Evolutionary conservation across 2,113 vertebrate species (phyloP).

Genomic region (Antennarius striatus): DNA sequence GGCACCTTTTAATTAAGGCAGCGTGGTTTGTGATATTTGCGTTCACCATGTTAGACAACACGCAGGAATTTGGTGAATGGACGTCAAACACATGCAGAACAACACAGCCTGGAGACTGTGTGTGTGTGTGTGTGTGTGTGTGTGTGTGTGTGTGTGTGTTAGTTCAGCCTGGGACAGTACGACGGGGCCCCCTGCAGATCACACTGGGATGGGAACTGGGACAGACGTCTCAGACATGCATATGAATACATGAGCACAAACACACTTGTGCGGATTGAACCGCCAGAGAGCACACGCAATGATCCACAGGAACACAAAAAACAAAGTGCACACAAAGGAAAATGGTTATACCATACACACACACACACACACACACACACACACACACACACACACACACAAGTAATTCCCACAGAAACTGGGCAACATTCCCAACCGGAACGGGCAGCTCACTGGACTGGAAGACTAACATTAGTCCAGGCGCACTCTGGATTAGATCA

Average conservation of each 20-base stretch:
- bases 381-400: slow-evolving; percentile 29
- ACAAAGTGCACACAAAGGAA: slow-evolving; percentile 19
- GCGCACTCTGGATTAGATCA: slow-evolving; percentile 78
- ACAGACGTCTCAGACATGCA: slow-evolving; percentile 64
- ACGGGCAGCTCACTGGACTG: slow-evolving; percentile 79
- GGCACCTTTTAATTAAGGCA: slow-evolving; percentile 33
- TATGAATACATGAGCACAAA: slow-evolving; percentile 10
- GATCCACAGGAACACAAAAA: slow-evolving; percentile 14
- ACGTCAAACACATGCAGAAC: not conserved
- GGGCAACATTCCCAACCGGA: slow-evolving; percentile 78
- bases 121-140: slow-evolving; percentile 8
- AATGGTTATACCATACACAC: slow-evolving; percentile 14
- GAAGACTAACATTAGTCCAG: slow-evolving; percentile 84
- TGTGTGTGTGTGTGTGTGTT: slow-evolving; percentile 11
- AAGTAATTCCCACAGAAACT: slow-evolving; percentile 72
- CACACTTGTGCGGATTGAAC: slow-evolving; percentile 21
- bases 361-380: slow-evolving; percentile 26
- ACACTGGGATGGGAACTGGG: slow-evolving; percentile 75
- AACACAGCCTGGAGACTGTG: not conserved
- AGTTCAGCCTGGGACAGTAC: slow-evolving; percentile 36
- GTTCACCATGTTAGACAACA: not conserved
- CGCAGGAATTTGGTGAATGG: slow-evolving; percentile 5
- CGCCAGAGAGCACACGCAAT: slow-evolving; percentile 36
- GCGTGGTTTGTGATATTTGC: slow-evolving; percentile 9
- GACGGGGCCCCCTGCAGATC: slow-evolving; percentile 62